Evolutionary conservation across 2,888 invertebrate species (phyloP).

Genomic region (Ephialtes manifestator): DNA sequence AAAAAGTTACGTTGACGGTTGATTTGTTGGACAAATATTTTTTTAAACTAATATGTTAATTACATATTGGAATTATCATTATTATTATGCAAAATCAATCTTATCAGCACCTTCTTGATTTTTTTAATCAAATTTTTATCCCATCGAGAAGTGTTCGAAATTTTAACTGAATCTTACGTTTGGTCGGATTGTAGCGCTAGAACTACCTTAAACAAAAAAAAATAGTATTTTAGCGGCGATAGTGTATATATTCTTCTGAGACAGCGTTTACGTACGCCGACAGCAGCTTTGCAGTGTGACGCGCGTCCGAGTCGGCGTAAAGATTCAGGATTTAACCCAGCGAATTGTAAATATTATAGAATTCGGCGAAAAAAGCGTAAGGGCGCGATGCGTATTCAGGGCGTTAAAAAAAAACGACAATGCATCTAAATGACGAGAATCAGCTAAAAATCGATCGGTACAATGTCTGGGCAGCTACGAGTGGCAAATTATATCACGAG

Average conservation of each 20-base stretch:
- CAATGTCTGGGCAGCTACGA: constrained; percentile 2
- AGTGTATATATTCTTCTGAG: constrained; percentile 15
- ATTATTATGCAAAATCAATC: too few species aligned
- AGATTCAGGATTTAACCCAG: constrained; percentile 61
- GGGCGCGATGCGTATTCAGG: constrained; percentile 25
- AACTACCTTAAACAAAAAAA: background rate
- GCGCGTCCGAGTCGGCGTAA: constrained; percentile 42
- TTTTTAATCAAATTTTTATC: too few species aligned
- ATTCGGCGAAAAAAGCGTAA: constrained; percentile 48
- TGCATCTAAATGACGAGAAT: background rate
- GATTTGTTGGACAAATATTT: too few species aligned
- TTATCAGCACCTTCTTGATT: too few species aligned
- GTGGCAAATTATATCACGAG: background rate
- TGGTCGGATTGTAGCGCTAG: too few species aligned
- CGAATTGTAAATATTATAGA: constrained; percentile 65
- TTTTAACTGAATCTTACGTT: too few species aligned
- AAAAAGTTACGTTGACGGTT: too few species aligned
- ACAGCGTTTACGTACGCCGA: constrained; percentile 35
- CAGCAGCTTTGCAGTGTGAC: constrained; percentile 45
- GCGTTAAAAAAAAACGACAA: constrained; percentile 14
- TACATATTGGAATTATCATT: too few species aligned
- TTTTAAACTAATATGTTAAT: too few species aligned
- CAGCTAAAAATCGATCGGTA: background rate
- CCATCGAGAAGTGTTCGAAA: too few species aligned
- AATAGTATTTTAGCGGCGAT: constrained; percentile 2